Evolutionary conservation across 2,888 invertebrate genomes (phyloP).

Genomic region (Hoplodrina ambigua): DNA sequence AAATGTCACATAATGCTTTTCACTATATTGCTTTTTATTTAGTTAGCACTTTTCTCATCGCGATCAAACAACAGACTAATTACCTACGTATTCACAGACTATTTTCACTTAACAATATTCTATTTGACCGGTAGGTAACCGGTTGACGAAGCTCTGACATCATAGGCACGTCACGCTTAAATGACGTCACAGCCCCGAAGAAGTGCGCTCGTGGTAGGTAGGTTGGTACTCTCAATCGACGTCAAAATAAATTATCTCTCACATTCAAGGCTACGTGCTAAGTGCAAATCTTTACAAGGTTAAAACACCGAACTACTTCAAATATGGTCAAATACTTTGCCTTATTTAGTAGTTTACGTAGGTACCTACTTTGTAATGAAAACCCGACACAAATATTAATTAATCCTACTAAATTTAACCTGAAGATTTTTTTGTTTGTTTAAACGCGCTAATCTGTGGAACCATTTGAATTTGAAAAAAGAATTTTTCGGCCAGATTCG

Average conservation of each 20-base stretch:
- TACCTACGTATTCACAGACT: not conserved
- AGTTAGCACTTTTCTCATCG: not conserved
- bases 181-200: not conserved
- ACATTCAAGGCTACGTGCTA: slow-evolving; percentile 18
- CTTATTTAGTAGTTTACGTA: not conserved
- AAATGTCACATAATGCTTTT: no score
- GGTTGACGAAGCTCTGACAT: not conserved
- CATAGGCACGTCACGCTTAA: not conserved
- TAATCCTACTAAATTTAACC: no score
- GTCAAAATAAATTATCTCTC: not conserved
- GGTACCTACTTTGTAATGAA: not conserved
- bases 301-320: not conserved
- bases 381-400: no score
- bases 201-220: not conserved
- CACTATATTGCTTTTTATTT: not conserved
- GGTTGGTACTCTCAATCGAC: not conserved
- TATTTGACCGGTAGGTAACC: not conserved
- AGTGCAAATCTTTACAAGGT: not conserved
- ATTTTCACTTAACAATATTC: not conserved
- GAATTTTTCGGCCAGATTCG: no score
- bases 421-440: no score
- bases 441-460: no score
- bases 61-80: not conserved
- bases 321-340: not conserved
- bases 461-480: no score